Conservation (phyloP, 2,888 invertebrate species). For the Drosophila engyochracea region DNA sequence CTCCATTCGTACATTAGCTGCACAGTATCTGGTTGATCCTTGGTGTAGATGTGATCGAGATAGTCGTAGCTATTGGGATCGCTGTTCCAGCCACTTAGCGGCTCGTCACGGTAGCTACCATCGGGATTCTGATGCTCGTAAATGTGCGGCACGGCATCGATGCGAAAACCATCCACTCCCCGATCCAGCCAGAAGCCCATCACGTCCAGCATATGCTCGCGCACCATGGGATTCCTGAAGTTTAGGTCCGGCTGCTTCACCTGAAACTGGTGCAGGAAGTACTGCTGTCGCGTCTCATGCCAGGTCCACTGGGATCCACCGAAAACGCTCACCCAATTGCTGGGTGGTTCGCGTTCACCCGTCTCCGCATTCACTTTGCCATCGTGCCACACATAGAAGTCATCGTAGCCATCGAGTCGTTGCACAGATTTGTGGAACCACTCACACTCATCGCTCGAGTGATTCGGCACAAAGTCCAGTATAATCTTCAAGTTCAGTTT, state of each 20-base stretch:
- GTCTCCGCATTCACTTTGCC: conserved; percentile 84
- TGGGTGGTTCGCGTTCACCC: conserved; percentile 59
- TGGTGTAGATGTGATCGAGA: conserved; percentile 88
- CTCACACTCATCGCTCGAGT: conserved; percentile 91
- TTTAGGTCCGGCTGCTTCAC: conserved; percentile 92
- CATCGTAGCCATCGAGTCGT: conserved; percentile 88
- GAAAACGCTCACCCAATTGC: conserved; percentile 86
- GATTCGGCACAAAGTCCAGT: conserved; percentile 90
- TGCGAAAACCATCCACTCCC: conserved; percentile 91
- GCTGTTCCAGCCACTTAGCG: conserved; percentile 85
- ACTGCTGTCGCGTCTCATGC: conserved; percentile 88
- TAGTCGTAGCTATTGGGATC: conserved; percentile 87
- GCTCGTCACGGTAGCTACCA: conserved; percentile 85
- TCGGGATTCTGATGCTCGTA: conserved; percentile 85
- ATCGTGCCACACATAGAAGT: conserved; percentile 92
- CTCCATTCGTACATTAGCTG: conserved; percentile 87
- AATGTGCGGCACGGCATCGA: conserved; percentile 88
- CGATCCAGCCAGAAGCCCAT: conserved; percentile 90
- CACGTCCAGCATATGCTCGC: conserved; percentile 88
- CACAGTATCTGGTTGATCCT: conserved; percentile 87
- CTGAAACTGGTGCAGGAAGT: conserved; percentile 89
- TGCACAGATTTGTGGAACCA: conserved; percentile 93
- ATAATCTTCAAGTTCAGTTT: conserved; percentile 87
- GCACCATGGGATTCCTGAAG: conserved; percentile 89
- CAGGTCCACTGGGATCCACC: conserved; percentile 90